Base-by-base conservation (phyloP, 2,797 vertebrate species). In the Clarias fuscus region DNA sequence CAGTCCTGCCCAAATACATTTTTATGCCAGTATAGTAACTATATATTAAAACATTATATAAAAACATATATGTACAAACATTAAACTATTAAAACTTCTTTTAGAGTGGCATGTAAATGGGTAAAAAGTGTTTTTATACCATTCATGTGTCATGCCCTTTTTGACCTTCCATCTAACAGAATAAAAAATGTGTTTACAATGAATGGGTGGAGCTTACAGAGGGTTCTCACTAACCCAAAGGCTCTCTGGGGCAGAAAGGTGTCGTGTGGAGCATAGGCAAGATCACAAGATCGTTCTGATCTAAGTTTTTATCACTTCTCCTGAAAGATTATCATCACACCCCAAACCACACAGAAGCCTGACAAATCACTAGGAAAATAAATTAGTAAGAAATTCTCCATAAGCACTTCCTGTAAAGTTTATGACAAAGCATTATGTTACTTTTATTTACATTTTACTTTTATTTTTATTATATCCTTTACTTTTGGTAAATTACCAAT, bases 171-270 rank as follows among this genome's bases (percentile, higher is more conserved):
- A 79, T 78, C 22, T 15, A 22, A 62, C 20, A 77, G 27, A 62
- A 40, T 3, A 62, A 40, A 62, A 20, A 62, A 13, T 59, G 59
- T n/a, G 18, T 62, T 22, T 61, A 61, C 8, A 61, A 77, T 30
- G 40, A 75, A 10, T 20, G n/a, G 78, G 73, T 40, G 76, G 58
- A 67, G 81, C 73, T 43, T 67, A 37, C 22, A 33, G 17, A 24
- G 30, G 33, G 3, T 24, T 58, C 15, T 70, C 67, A 86, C 30
- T 27, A 89, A 89, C 82, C 86, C 10, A 85, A 86, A 90, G 94
- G 93, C 72, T 88, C 93, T 88, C 91, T 59, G 85, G 93, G 93
- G 20, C 86, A 0, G 71, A 71, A 88, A 90, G 93, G 94, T 86
- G 91, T 86, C 70, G 40, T 53, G 14, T 78, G 10, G 30, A 67